These are phyloP conservation scores for Argynnis bischoffii DNA, from an alignment of 2,888 invertebrate genomes.

Conservation along the genomic window DNA sequence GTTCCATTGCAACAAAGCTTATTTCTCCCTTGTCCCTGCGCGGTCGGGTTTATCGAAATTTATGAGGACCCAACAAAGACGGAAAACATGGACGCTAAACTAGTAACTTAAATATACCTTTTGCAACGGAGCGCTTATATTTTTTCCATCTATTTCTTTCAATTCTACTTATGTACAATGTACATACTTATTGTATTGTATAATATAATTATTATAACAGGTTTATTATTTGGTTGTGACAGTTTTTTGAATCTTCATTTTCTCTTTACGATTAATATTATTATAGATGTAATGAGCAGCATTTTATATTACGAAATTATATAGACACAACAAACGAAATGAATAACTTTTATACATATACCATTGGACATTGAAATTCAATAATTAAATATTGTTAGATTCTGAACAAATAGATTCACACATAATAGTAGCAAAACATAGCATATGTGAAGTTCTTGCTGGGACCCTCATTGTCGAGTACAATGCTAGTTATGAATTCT, in stretches of 20 bases:
- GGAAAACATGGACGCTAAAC: constrained; percentile 15
- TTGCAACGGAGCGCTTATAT: neutral
- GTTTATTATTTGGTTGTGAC: no score
- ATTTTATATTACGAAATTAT: no score
- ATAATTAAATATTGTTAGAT: neutral
- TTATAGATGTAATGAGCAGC: no score
- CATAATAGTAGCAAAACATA: constrained; percentile 5
- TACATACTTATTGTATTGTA: neutral
- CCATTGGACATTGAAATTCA: neutral
- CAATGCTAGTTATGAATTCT: constrained; percentile 51
- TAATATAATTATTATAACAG: neutral
- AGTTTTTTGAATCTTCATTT: no score
- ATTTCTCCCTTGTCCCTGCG: constrained; percentile 23
- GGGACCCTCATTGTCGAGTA: constrained; percentile 46
- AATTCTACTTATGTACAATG: neutral
- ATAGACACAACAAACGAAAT: no score
- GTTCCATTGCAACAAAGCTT: constrained; percentile 25
- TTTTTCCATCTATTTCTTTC: neutral
- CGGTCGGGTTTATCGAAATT: constrained; percentile 31
- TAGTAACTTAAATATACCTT: constrained; percentile 3
- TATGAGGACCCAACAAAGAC: constrained; percentile 24
- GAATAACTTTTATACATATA: no score
- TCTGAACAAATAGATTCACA: constrained; percentile 1
- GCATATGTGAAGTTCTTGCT: constrained; percentile 33
- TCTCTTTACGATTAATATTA: no score